phyloP scores from a whole-genome alignment of 2,113 vertebrate species.

The Onychostruthus taczanowskii region DNA sequence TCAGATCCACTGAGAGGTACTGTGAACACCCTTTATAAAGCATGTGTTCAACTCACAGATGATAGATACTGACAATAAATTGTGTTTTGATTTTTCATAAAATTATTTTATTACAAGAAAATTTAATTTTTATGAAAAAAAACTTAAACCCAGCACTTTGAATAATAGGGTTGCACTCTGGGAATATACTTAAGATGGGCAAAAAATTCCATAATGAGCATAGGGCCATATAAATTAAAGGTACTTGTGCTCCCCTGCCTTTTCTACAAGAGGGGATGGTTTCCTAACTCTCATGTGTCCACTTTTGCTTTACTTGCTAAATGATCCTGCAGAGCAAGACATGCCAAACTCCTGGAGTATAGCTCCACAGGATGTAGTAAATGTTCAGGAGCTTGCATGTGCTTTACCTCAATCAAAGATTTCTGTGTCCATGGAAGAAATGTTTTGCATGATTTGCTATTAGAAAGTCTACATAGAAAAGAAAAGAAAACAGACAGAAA shows the following conservation, averaged over 20 bases:
- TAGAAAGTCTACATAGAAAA: neutral
- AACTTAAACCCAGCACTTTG: neutral
- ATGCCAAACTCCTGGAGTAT: neutral
- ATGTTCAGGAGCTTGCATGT: neutral
- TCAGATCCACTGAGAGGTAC: neutral
- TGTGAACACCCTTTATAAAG: neutral
- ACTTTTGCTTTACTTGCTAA: slow-evolving; percentile 1
- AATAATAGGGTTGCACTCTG: neutral
- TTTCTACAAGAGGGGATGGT: neutral
- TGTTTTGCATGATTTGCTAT: neutral
- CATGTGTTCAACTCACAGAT: neutral
- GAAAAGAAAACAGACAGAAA: neutral
- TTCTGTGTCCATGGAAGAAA: neutral
- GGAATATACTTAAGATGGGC: neutral
- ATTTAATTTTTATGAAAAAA: neutral
- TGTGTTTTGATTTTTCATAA: neutral
- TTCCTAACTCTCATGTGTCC: neutral
- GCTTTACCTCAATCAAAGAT: neutral
- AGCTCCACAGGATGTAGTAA: slow-evolving; percentile 10
- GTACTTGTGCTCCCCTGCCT: neutral
- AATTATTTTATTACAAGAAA: neutral
- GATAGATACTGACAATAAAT: neutral
- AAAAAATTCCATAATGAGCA: neutral
- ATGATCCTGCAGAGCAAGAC: neutral
- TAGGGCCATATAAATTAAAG: neutral